Conservation (phyloP, 1,140 invertebrate species). For the Vanessa atalanta region DNA sequence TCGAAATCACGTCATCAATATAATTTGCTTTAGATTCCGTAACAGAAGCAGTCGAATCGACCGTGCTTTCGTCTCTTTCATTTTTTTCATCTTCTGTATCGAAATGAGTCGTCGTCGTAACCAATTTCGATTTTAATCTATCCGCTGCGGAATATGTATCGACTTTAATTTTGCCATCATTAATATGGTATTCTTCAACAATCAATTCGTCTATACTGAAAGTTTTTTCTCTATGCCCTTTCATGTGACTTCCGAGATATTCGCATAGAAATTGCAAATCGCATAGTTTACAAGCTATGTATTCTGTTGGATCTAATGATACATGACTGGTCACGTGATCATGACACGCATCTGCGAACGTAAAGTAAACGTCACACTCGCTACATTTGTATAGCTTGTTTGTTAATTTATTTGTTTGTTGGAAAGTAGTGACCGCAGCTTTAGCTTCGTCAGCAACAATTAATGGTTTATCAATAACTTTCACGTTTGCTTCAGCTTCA, state of each 20-base stretch:
- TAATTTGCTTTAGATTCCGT: not conserved
- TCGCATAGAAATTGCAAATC: conserved; percentile 47
- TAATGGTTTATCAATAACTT: not conserved
- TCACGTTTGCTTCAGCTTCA: not conserved
- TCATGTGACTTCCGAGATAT: conserved; percentile 45
- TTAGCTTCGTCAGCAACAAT: not conserved
- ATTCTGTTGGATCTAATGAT: conserved; percentile 42
- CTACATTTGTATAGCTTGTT: conserved; percentile 44
- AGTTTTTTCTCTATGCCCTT: conserved; percentile 39
- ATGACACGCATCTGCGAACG: conserved; percentile 29
- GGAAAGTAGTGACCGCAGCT: not conserved
- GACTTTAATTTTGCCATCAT: conserved; percentile 7
- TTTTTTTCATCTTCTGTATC: conserved; percentile 35
- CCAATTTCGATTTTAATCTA: conserved; percentile 41
- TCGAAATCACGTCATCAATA: not conserved
- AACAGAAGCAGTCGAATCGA: conserved; percentile 26
- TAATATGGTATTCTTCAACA: conserved; percentile 34
- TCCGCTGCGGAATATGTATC: conserved; percentile 40
- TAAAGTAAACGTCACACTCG: conserved; percentile 46
- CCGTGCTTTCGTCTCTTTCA: conserved; percentile 10
- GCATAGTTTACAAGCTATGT: conserved; percentile 50
- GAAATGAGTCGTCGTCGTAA: conserved; percentile 44
- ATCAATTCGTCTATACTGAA: conserved; percentile 43
- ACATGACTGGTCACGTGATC: conserved; percentile 38
- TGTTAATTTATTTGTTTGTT: not conserved